A percentile compares a stretch with the other conserved stretches of the same genome.
Evolutionary conservation across 2,888 invertebrate genomes (phyloP).

Genomic region (Pachymerium ferrugineum): DNA sequence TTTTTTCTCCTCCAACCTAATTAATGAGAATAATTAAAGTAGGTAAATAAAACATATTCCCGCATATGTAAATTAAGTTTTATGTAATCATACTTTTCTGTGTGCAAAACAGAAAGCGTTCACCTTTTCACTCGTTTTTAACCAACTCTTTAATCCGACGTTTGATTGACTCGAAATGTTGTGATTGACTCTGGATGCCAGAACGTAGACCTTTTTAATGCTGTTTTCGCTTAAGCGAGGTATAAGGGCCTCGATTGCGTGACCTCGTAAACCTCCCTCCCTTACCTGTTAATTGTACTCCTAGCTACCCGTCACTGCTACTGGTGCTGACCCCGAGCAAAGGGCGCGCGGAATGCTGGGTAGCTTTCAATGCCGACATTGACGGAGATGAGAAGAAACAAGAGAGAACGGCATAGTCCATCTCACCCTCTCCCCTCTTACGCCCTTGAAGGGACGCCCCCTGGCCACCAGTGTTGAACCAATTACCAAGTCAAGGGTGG

Average conservation of each 20-base stretch:
- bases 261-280: slow-evolving; percentile 2
- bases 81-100: too few relatives aligned
- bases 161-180: neutral
- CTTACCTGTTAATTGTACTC: neutral
- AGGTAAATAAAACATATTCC: too few relatives aligned
- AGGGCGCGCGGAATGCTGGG: slow-evolving; percentile 2
- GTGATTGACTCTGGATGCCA: neutral
- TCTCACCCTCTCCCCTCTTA: neutral
- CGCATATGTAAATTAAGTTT: too few relatives aligned
- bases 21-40: too few relatives aligned
- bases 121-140: neutral
- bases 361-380: neutral
- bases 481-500: neutral
- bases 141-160: neutral
- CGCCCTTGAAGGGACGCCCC: neutral
- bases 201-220: neutral
- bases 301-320: neutral
- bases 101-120: too few relatives aligned
- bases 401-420: neutral
- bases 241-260: slow-evolving; percentile 2
- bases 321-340: neutral
- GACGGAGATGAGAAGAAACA: slow-evolving; percentile 2
- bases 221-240: neutral
- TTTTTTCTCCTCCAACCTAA: too few relatives aligned
- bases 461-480: slow-evolving; percentile 2